Conservation (phyloP, 1,140 invertebrate species). For the Orchesella cincta region DNA sequence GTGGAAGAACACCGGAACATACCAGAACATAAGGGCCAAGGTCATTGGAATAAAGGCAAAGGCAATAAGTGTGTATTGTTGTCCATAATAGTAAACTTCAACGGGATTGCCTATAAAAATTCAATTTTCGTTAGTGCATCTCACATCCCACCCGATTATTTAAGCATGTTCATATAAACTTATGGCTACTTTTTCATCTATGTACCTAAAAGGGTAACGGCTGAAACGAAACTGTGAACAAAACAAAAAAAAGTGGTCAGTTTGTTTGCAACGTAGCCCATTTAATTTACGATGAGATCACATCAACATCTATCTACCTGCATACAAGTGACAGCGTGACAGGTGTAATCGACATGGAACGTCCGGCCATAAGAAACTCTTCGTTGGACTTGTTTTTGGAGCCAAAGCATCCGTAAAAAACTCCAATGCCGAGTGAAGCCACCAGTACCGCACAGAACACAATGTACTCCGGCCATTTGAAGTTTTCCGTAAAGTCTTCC, state of each 20-base stretch:
- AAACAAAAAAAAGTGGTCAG: not conserved
- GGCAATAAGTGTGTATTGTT: constrained; percentile 64
- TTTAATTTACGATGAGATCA: not conserved
- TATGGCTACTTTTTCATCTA: not conserved
- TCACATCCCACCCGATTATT: not conserved
- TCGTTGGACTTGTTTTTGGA: constrained; percentile 71
- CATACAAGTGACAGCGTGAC: constrained; percentile 78
- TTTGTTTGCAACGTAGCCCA: not conserved
- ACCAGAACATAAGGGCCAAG: constrained; percentile 63
- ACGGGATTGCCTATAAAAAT: constrained; percentile 68
- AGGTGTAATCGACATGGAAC: constrained; percentile 55
- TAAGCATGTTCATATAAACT: not conserved
- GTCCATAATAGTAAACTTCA: constrained; percentile 78
- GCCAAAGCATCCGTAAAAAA: constrained; percentile 76
- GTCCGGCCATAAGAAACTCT: constrained; percentile 74
- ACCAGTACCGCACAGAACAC: constrained; percentile 75
- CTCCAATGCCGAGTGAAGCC: constrained; percentile 73
- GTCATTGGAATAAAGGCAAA: constrained; percentile 66
- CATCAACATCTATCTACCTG: constrained; percentile 49
- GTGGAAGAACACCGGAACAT: constrained; percentile 76
- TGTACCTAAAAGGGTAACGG: constrained; percentile 59
- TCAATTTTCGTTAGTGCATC: too few relatives aligned
- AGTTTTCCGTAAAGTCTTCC: constrained; percentile 26
- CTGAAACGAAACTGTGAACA: constrained; percentile 59
- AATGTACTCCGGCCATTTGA: constrained; percentile 61